phyloP scores from a whole-genome alignment of 2,113 vertebrate genomes.

The Mustela lutreola region DNA sequence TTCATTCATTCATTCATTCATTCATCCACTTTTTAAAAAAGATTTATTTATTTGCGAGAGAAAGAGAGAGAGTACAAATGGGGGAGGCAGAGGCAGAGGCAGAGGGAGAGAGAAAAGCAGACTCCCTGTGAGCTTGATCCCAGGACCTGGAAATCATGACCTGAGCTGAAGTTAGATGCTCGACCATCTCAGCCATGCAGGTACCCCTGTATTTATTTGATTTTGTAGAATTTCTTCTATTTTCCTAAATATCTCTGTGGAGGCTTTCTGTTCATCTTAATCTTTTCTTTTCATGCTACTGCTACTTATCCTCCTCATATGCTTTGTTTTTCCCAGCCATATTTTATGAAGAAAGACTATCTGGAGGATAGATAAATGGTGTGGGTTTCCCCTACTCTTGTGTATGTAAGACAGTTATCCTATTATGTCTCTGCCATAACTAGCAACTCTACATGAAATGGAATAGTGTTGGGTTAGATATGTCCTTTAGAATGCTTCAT shows the following conservation, averaged over 20 bases:
- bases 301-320: not conserved
- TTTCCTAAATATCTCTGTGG: not conserved
- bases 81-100: not conserved
- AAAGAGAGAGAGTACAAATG: not conserved
- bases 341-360: constrained; percentile 44
- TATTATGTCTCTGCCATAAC: not conserved
- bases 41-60: not conserved
- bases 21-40: not conserved
- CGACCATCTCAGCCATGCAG: not conserved
- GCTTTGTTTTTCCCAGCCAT: not conserved
- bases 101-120: not conserved
- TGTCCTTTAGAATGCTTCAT: not conserved
- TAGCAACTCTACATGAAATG: not conserved
- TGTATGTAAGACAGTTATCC: not conserved
- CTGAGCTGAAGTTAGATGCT: not conserved
- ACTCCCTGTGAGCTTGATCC: not conserved
- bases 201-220: not conserved
- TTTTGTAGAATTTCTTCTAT: constrained; percentile 6
- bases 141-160: not conserved
- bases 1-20: not conserved
- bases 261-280: not conserved
- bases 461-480: not conserved
- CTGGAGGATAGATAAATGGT: not conserved
- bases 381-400: not conserved
- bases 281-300: not conserved